Evolutionary conservation across 92 coral and sea anemone species (phyloP).

Genomic region (Blastomussa wellsi): DNA sequence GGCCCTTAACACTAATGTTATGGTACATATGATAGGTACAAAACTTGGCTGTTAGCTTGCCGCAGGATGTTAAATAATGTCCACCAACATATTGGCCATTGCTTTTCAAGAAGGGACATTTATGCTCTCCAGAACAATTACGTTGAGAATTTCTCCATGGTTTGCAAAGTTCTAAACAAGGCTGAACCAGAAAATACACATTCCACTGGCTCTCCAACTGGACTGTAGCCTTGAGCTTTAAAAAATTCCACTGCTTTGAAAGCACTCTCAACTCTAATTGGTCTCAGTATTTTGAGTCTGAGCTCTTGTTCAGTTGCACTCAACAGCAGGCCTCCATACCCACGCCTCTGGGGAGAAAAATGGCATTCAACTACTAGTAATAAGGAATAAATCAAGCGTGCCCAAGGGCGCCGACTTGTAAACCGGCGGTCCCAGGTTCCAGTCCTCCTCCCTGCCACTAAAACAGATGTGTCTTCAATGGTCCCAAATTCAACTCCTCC

Average conservation of each 20-base stretch:
- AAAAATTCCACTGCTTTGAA: slow-evolving; percentile 80
- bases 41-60: background rate
- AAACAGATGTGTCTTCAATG: no score
- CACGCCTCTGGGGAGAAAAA: slow-evolving; percentile 58
- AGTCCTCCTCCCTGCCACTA: no score
- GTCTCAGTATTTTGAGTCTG: slow-evolving; percentile 58
- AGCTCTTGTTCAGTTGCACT: slow-evolving; percentile 64
- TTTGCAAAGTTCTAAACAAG: slow-evolving; percentile 77
- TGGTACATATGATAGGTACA: no score
- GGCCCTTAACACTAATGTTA: no score
- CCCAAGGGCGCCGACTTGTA: no score
- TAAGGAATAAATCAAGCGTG: no score
- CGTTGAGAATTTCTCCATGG: slow-evolving; percentile 75
- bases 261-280: slow-evolving; percentile 91
- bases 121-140: background rate
- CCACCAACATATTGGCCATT: background rate
- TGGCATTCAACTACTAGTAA: background rate
- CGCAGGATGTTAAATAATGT: background rate
- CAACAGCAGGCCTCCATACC: slow-evolving; percentile 80
- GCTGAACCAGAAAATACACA: slow-evolving; percentile 81
- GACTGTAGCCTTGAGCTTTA: slow-evolving; percentile 67
- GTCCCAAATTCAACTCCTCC: no score
- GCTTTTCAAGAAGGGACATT: background rate
- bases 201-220: slow-evolving; percentile 71
- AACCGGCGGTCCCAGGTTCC: no score